These are phyloP conservation scores for Heliconius ethilla DNA, from an alignment of 2,888 invertebrate genomes.

Conservation along the genomic window DNA sequence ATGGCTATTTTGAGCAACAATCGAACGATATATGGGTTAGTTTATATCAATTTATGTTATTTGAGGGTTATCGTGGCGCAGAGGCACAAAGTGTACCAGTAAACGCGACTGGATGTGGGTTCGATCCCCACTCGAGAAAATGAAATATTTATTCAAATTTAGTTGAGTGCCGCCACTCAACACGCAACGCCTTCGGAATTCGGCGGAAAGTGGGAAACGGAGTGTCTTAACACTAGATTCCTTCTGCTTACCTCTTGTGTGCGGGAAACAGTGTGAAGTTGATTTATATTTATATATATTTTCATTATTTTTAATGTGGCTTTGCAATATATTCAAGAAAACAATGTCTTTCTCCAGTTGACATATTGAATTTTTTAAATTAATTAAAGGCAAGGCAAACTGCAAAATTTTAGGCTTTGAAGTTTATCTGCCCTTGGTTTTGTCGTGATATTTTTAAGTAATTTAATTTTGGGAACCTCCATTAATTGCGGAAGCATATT, in stretches of 20 bases:
- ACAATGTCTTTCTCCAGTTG: too few species aligned
- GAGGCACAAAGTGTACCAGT: too few species aligned
- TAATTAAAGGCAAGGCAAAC: neutral
- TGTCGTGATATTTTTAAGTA: neutral
- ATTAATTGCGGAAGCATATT: neutral
- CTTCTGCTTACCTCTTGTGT: too few species aligned
- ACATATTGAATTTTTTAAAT: neutral
- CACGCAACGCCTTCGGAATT: too few species aligned
- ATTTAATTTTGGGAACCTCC: neutral
- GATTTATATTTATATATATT: neutral
- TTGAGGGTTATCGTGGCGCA: too few species aligned
- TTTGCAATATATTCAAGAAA: neutral
- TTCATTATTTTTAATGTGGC: neutral
- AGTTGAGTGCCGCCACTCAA: too few species aligned
- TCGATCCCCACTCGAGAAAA: too few species aligned
- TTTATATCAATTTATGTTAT: neutral
- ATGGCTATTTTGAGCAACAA: constrained; percentile 38
- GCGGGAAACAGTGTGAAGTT: too few species aligned
- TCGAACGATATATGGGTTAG: constrained; percentile 34
- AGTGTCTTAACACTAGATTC: too few species aligned
- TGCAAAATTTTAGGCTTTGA: neutral
- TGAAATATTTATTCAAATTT: too few species aligned
- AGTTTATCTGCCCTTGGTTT: neutral
- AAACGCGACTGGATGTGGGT: too few species aligned
- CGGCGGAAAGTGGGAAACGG: too few species aligned